Base-by-base conservation (phyloP, 2,888 invertebrate genomes). In the Oscheius sp. region DNA sequence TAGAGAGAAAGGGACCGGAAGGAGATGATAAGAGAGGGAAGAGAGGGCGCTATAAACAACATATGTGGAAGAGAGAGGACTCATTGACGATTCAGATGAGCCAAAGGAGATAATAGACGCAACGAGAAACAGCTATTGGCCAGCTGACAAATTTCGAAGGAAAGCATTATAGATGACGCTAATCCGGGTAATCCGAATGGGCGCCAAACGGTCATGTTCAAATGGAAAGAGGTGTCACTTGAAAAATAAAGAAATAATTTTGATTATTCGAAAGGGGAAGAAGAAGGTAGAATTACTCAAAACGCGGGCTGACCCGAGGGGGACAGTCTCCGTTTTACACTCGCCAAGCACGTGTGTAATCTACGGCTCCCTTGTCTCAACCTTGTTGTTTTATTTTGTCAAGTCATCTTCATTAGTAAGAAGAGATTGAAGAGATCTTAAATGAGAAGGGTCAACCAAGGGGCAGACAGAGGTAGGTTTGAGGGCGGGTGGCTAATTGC, bases 401-500 rank as follows among this genome's bases (percentile, higher is more conserved):
- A 2, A 33, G n/a, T n/a, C n/a, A n/a, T n/a, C n/a, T n/a, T n/a
- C n/a, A 47, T 2, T 24, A 22, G n/a, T 20, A 9, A 33, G 20
- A 33, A 20, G 33, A 54, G 2, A 32, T 32, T 12, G 36, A 33
- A 33, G 20, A 32, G n/a, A 54, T 33, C 32, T 54, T 54, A n/a
- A 54, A 54, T 33, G 5, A 14, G 20, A 24, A 54, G 54, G 54
- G 54, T 54, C 33, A 33, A 54, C 17, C 32, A 32, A n/a, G 54
- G 54, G 22, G 47, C n/a, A 24, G 45, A 45, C 51, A 51, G 59
- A 59, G 59, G 59, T 59, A n/a, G 38, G 33, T 28, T 50, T 26
- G 59, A 59, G 59, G 54, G 59, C 59, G 59, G 62, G 62, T 62
- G 64, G 64, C 64, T 64, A 64, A 64, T 64, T 64, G 64, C 64